phyloP scores from a whole-genome alignment of 2,888 invertebrate species.

The Drosophila kambysellisi region DNA sequence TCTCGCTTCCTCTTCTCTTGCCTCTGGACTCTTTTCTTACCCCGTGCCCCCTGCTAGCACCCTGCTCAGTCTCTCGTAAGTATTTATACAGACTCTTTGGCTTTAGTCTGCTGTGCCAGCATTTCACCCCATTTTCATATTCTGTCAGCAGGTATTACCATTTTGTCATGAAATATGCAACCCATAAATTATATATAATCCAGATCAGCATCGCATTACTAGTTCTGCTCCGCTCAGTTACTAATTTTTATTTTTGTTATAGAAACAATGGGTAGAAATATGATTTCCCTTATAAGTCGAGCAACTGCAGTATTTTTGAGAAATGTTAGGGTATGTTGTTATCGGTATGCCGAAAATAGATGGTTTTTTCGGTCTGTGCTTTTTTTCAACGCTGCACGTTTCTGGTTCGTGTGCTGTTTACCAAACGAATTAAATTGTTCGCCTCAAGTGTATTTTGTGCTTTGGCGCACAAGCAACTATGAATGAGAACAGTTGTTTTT shows the following conservation, averaged over 20 bases:
- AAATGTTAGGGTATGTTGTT: not conserved
- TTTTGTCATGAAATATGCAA: not conserved
- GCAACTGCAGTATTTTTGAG: not conserved
- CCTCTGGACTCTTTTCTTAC: not conserved
- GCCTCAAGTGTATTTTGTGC: constrained; percentile 79
- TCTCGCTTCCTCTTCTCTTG: constrained; percentile 8
- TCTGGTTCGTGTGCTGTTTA: constrained; percentile 71
- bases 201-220: constrained; percentile 2
- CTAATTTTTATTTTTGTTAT: not conserved
- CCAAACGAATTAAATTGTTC: constrained; percentile 80
- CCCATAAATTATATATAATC: constrained; percentile 1
- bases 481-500: constrained; percentile 22
- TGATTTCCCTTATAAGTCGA: not conserved
- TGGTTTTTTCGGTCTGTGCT: not conserved
- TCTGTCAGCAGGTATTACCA: not conserved
- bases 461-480: constrained; percentile 65
- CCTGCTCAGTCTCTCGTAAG: constrained; percentile 11
- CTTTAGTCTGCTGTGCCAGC: constrained; percentile 30
- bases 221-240: not conserved
- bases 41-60: not conserved
- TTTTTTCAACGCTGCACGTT: constrained; percentile 45
- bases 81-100: constrained; percentile 53
- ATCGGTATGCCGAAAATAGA: not conserved
- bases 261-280: not conserved
- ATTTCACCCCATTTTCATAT: constrained; percentile 24